These are phyloP conservation scores for Dryas iulia DNA, from an alignment of 1,140 invertebrate species.

Conservation along the genomic window DNA sequence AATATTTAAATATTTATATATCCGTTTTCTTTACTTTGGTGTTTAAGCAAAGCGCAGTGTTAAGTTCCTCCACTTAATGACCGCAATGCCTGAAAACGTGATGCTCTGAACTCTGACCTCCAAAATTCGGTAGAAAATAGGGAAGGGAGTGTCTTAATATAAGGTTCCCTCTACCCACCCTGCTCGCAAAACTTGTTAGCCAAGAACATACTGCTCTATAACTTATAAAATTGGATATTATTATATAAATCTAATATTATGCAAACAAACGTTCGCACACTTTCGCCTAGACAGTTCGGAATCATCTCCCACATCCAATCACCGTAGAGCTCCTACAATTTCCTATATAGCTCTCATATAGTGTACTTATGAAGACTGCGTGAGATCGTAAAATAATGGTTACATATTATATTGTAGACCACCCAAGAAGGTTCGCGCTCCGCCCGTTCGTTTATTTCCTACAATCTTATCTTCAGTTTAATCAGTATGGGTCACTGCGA, in stretches of 20 bases:
- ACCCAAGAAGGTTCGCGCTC: conserved; percentile 57
- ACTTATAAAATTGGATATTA: conserved; percentile 41
- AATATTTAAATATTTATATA: too few species aligned
- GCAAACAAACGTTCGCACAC: conserved; percentile 61
- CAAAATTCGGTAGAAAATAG: too few species aligned
- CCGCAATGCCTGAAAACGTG: too few species aligned
- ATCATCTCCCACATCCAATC: conserved; percentile 36
- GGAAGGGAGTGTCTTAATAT: too few species aligned
- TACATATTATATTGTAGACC: conserved; percentile 44
- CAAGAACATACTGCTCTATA: conserved; percentile 53
- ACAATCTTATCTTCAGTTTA: conserved; percentile 63
- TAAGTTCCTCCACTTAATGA: too few species aligned
- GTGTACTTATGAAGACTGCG: conserved; percentile 25
- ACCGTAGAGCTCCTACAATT: conserved; percentile 21
- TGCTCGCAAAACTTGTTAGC: neutral
- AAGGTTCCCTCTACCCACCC: too few species aligned
- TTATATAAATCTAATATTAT: conserved; percentile 67
- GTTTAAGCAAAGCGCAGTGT: too few species aligned
- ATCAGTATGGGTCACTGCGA: conserved; percentile 52
- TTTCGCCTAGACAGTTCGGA: conserved; percentile 70
- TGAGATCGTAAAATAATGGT: conserved; percentile 42
- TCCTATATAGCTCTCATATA: conserved; percentile 29
- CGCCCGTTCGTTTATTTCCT: conserved; percentile 56
- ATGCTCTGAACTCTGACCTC: too few species aligned
- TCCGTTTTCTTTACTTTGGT: too few species aligned